Conservation (phyloP, 2,113 vertebrate genomes). For the Charina bottae region DNA sequence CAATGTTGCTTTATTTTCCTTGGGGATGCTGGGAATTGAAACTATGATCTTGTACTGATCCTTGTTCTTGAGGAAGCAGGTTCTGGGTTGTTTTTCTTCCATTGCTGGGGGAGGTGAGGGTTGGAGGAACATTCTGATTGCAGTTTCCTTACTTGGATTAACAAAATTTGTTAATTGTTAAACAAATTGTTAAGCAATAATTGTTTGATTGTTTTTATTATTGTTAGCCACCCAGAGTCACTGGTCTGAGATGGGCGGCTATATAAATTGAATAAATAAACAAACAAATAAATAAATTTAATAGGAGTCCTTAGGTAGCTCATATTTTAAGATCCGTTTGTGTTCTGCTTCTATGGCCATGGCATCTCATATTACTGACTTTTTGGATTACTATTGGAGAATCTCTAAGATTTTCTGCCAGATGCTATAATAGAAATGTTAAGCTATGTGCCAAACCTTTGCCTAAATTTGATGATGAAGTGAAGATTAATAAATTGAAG, state of each 20-base stretch:
- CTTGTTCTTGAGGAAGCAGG: background rate
- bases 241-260: too few relatives aligned
- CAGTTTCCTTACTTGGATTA: background rate
- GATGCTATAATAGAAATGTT: background rate
- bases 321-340: background rate
- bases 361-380: background rate
- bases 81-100: background rate
- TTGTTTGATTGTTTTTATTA: too few relatives aligned
- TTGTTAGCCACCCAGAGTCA: too few relatives aligned
- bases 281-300: too few relatives aligned
- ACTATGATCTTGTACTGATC: background rate
- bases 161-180: background rate
- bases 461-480: background rate
- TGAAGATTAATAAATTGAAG: background rate
- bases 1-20: background rate
- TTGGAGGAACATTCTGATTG: background rate
- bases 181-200: too few relatives aligned
- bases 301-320: background rate
- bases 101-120: background rate
- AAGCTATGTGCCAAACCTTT: background rate
- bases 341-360: background rate
- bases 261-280: too few relatives aligned
- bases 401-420: background rate
- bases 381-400: background rate
- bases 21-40: background rate